Evolutionary conservation across 2,113 vertebrate species (phyloP).

Genomic region (Martes martes): DNA sequence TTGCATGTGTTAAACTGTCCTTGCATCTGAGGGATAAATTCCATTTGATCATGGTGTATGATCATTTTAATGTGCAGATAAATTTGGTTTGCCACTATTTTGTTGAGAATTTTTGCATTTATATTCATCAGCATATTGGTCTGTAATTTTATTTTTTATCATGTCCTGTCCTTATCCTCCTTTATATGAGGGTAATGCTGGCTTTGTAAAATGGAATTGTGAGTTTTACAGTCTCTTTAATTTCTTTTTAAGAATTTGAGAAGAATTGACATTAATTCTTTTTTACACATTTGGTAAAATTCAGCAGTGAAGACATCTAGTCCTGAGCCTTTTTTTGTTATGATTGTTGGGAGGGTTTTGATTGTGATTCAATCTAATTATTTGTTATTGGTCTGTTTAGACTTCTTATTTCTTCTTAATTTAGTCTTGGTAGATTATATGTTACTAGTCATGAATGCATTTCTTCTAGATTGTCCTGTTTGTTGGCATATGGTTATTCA

Average conservation of each 20-base stretch:
- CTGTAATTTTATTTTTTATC: background rate
- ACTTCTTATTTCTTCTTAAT: background rate
- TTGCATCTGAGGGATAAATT: background rate
- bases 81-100: background rate
- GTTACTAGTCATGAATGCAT: background rate
- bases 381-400: background rate
- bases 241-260: background rate
- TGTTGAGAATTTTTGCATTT: background rate
- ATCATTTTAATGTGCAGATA: background rate
- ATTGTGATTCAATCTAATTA: background rate
- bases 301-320: background rate
- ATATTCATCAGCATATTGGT: background rate
- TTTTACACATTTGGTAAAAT: background rate
- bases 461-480: background rate
- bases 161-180: background rate
- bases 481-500: background rate
- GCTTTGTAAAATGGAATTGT: background rate
- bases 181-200: background rate
- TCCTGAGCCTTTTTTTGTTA: background rate
- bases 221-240: background rate
- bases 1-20: background rate
- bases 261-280: background rate
- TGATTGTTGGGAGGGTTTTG: background rate
- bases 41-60: background rate
- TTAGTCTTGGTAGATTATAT: background rate